phyloP scores from a whole-genome alignment of 2,113 vertebrate species.

The Chitala chitala region DNA sequence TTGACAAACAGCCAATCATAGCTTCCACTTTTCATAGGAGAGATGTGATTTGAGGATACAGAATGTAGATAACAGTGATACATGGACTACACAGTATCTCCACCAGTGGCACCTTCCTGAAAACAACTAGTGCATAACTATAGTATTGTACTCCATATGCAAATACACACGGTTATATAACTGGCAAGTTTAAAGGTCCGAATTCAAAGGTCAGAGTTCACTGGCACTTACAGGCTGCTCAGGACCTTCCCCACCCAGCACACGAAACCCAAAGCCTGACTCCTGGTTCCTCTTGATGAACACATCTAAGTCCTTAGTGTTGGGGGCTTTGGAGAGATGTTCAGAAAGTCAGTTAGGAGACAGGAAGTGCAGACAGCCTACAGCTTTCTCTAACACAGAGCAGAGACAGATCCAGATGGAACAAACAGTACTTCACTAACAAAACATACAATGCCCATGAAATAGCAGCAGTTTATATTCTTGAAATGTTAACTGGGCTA shows the following conservation, averaged over 20 bases:
- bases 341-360: neutral
- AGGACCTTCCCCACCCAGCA: slow-evolving; percentile 90
- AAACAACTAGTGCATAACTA: neutral
- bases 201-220: neutral
- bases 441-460: neutral
- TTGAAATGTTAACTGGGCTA: too few species aligned
- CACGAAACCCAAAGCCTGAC: slow-evolving; percentile 92
- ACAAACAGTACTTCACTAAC: neutral
- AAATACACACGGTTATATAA: neutral
- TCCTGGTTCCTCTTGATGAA: slow-evolving; percentile 92
- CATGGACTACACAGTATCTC: neutral
- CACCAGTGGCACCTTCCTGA: neutral
- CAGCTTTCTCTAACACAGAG: too few species aligned
- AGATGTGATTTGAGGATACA: too few species aligned
- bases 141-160: neutral
- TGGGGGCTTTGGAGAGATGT: slow-evolving; percentile 67
- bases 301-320: slow-evolving; percentile 90
- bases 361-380: neutral
- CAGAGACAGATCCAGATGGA: neutral
- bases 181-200: neutral
- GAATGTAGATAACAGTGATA: neutral
- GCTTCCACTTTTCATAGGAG: neutral
- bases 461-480: too few species aligned
- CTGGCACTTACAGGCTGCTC: slow-evolving; percentile 84
- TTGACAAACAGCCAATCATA: neutral